Conservation (phyloP, 2,113 vertebrate genomes). For the Semicossyphus pulcher region DNA sequence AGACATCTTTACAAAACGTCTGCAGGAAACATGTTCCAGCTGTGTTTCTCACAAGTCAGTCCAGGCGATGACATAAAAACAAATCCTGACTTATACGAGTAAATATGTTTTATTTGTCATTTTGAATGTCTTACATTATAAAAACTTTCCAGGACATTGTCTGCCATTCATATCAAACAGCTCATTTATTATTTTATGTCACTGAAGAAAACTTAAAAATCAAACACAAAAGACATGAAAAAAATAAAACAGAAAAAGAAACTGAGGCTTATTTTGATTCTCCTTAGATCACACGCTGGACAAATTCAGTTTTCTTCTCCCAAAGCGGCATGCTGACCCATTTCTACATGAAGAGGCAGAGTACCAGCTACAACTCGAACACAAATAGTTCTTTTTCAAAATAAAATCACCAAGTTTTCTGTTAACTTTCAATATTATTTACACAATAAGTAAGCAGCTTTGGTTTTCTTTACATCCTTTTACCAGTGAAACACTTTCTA, state of each 20-base stretch:
- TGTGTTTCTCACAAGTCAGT: neutral
- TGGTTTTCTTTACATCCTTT: neutral
- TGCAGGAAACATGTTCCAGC: neutral
- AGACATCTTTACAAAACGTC: neutral
- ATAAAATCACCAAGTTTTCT: too few species aligned
- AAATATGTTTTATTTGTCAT: too few species aligned
- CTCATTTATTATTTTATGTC: neutral
- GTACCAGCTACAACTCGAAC: neutral
- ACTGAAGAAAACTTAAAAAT: neutral
- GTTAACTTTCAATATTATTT: too few species aligned
- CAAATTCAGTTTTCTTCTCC: neutral
- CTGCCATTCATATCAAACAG: neutral
- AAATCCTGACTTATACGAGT: too few species aligned
- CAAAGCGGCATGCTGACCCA: conserved; percentile 12
- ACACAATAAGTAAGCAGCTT: neutral
- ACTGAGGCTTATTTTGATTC: neutral
- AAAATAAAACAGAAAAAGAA: neutral
- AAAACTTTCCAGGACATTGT: too few species aligned
- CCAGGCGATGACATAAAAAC: too few species aligned
- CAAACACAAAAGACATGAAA: neutral
- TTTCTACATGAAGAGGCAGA: neutral
- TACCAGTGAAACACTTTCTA: neutral
- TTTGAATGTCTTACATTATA: too few species aligned
- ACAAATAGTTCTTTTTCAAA: too few species aligned
- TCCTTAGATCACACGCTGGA: neutral